Evolutionary conservation across 2,888 invertebrate genomes (phyloP), one percentile per base, ranked within the genome.

Genomic region (Tachina lurida): DNA sequence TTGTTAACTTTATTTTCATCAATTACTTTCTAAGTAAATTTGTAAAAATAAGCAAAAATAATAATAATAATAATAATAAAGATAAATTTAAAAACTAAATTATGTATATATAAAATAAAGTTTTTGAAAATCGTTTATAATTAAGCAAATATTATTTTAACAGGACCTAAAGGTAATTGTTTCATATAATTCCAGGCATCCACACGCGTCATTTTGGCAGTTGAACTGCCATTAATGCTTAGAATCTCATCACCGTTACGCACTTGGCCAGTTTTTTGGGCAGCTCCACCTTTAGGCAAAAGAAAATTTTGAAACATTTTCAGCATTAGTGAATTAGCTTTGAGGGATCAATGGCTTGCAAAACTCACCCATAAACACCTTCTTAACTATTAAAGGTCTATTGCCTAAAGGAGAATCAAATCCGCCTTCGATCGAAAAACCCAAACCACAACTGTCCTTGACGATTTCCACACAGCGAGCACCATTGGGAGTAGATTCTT

Each of bases 141-240:
- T 90, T 89, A 92, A 88, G 90, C 89, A 88, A 92, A 91, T 63
- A 89, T 88, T 88, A 93, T 92, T 88, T 91, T 94, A 87, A 97
- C 96, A 90, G 95, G 95, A 79, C 98, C 98, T 91, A 97, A 96
- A 75, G 97, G 96, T 88, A 98, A 93, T 90, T 97, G 96, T 93
- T 98, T 98, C 94, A 98, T 96, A 85, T 96, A 95, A 88, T 97
- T 97, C 98, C 98, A 98, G 75, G 97, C 98, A 93, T 98, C 97
- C 88, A 97, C 97, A 90, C 98, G 95, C n/a, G 98, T 96, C 95
- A 97, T 96, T 84, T 95, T 95, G 87, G 96, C 95, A 90, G 97
- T 96, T 88, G 96, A 96, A 87, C 95, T 95, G 74, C 96, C 96
- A 89, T 98, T 97, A 74, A 98, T 96, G 88, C 95, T 95, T 49